A percentile compares a stretch with the other conserved stretches of the same genome.
phyloP scores from a whole-genome alignment of 2,113 vertebrate genomes.

The Eudyptes chrysolophus region DNA sequence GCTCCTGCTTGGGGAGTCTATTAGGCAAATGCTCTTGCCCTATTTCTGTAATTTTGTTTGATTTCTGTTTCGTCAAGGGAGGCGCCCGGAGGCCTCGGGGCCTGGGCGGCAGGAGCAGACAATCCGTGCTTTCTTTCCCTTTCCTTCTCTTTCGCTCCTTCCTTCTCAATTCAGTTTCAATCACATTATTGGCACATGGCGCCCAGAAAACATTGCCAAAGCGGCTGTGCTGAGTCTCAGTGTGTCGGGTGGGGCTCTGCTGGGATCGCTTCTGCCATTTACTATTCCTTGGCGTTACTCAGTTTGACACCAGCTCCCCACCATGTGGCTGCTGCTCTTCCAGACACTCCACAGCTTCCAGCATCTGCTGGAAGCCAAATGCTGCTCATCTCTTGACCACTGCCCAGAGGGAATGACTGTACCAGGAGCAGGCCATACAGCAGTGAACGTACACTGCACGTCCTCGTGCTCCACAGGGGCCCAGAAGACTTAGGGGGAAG shows the following conservation, averaged over 20 bases:
- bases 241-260: background rate
- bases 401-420: background rate
- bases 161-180: conserved; percentile 44
- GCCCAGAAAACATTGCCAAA: conserved; percentile 11
- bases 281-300: background rate
- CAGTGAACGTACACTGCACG: fast-evolving
- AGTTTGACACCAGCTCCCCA: background rate
- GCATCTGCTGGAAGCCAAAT: background rate
- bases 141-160: conserved; percentile 42
- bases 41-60: conserved; percentile 74
- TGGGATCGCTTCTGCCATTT: background rate
- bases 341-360: background rate
- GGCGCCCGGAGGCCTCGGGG: conserved; percentile 69
- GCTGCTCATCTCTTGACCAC: conserved; percentile 14
- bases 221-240: background rate
- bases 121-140: conserved; percentile 60
- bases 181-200: conserved; percentile 46
- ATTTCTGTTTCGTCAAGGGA: conserved; percentile 78
- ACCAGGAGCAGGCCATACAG: fast-evolving
- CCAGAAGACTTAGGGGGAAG: conserved; percentile 17
- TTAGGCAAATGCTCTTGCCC: conserved; percentile 68
- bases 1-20: conserved; percentile 44
- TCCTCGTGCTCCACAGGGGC: background rate
- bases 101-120: conserved; percentile 65
- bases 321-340: background rate